A percentile compares a stretch with the other conserved stretches of the same genome.
Conservation (phyloP, 1,140 invertebrate genomes). For the Stenopsyche tienmushanensis region DNA sequence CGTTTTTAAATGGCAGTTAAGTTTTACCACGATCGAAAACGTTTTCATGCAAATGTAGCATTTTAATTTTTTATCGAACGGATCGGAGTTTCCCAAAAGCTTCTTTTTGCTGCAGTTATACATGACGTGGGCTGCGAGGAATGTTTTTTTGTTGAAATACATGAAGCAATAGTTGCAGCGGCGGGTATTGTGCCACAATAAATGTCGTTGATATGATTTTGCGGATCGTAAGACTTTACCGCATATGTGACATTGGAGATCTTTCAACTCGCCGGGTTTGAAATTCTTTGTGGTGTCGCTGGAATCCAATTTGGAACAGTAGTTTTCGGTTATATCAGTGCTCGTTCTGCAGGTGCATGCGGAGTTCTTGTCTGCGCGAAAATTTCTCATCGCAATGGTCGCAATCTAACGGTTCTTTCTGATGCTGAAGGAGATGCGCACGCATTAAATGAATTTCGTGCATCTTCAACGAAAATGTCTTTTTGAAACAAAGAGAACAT, state of each 20-base stretch:
- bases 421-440: slow-evolving; percentile 47
- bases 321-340: slow-evolving; percentile 48
- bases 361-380: slow-evolving; percentile 48
- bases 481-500: slow-evolving; percentile 54
- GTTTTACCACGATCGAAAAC: slow-evolving; percentile 54
- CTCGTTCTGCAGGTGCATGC: slow-evolving; percentile 49
- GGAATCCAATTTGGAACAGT: slow-evolving; percentile 46
- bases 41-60: slow-evolving; percentile 54
- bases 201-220: slow-evolving; percentile 51
- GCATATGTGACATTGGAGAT: slow-evolving; percentile 54
- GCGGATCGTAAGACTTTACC: slow-evolving; percentile 51
- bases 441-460: slow-evolving; percentile 51
- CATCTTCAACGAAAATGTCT: slow-evolving; percentile 48
- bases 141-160: slow-evolving; percentile 50
- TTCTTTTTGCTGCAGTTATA: slow-evolving; percentile 53
- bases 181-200: slow-evolving; percentile 53
- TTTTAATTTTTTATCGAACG: slow-evolving; percentile 50
- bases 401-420: slow-evolving; percentile 50
- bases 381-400: slow-evolving; percentile 50
- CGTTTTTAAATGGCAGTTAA: slow-evolving; percentile 53
- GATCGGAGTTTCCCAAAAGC: slow-evolving; percentile 51
- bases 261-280: slow-evolving; percentile 49
- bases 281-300: slow-evolving; percentile 45
- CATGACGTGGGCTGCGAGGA: slow-evolving; percentile 51
- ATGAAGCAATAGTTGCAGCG: slow-evolving; percentile 56